Evolutionary conservation across 2,797 vertebrate genomes (phyloP).

Genomic region (Melanotaenia nigrans): DNA sequence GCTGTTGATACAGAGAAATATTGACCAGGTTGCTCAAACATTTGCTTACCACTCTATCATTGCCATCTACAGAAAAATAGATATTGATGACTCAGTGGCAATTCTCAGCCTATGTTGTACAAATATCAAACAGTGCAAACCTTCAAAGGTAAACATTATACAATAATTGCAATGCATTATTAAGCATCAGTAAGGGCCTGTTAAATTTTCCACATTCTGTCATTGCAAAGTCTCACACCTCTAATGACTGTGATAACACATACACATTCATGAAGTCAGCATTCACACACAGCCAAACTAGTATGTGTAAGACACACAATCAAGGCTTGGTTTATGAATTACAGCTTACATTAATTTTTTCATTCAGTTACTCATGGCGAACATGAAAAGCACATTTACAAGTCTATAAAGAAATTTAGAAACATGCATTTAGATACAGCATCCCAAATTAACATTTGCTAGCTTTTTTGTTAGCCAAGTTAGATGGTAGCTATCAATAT

Average conservation of each 20-base stretch:
- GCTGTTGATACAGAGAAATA: too few species aligned
- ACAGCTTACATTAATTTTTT: neutral
- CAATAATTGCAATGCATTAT: slow-evolving; percentile 40
- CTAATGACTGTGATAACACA: slow-evolving; percentile 68
- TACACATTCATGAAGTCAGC: slow-evolving; percentile 43
- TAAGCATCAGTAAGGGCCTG: slow-evolving; percentile 48
- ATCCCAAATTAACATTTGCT: neutral
- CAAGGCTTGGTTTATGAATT: neutral
- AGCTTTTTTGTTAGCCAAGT: neutral
- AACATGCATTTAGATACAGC: slow-evolving; percentile 19
- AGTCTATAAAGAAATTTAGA: neutral
- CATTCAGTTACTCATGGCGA: neutral
- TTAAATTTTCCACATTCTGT: slow-evolving; percentile 52
- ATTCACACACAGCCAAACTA: slow-evolving; percentile 26
- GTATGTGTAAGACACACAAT: slow-evolving; percentile 8
- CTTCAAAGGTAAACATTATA: slow-evolving; percentile 46
- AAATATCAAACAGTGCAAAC: slow-evolving; percentile 41
- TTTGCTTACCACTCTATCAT: neutral
- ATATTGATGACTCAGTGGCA: slow-evolving; percentile 18
- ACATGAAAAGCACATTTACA: neutral
- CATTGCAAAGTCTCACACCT: slow-evolving; percentile 72
- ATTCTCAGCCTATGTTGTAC: slow-evolving; percentile 39
- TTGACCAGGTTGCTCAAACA: neutral
- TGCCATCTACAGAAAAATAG: slow-evolving; percentile 1
- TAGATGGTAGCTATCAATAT: too few species aligned